Evolutionary conservation across 2,113 vertebrate genomes (phyloP), one percentile per base, ranked within the genome.

Genomic region (Epinephelus fuscoguttatus): DNA sequence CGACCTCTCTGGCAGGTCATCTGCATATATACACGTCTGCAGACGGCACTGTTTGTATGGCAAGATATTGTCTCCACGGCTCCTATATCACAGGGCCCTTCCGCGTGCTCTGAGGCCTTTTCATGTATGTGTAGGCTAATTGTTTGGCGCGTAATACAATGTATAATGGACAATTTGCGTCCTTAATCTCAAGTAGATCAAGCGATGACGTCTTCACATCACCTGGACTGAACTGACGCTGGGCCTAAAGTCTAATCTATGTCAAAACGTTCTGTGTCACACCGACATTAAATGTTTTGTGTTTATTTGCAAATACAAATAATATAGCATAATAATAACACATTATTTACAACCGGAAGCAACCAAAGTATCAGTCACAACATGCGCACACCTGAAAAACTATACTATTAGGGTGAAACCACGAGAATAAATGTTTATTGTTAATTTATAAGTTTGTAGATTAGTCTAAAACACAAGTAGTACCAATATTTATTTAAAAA

Each of bases 141-240:
- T 37, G 69, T 70, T 75, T 45, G 23, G 21, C 25, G 4, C 6
- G 1, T 25, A 61, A 42, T 6, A 27, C 37, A 50, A 66, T 53
- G 47, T 53, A 13, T 55, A 56, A 53, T 70, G 25, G 42, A 40
- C 57, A 21, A 9, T 80, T 50, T 66, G 72, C 23, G n/a, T 72
- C n/a, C 18, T 53, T 47, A 19, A 55, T 17, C 73, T 47, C 60
- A 25, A 10, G 7, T 64, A 13, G 45, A 70, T n/a, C 53, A 78
- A 42, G 57, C 4, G 37, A 57, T 57, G 63, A 59, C 15, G 59
- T 73, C 14, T 47, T 47, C 13, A 60, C 33, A 10, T 47, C 79
- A 49, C 19, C 52, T 50, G 11, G 37, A 6, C 19, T 50, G 6
- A 42, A 9, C 6, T 45, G 47, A 71, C 18, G 2, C 33, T 10